A percentile compares a stretch with the other conserved stretches of the same genome.
Conservation (phyloP, 2,797 vertebrate genomes). For the Melanotaenia trifasciata region DNA sequence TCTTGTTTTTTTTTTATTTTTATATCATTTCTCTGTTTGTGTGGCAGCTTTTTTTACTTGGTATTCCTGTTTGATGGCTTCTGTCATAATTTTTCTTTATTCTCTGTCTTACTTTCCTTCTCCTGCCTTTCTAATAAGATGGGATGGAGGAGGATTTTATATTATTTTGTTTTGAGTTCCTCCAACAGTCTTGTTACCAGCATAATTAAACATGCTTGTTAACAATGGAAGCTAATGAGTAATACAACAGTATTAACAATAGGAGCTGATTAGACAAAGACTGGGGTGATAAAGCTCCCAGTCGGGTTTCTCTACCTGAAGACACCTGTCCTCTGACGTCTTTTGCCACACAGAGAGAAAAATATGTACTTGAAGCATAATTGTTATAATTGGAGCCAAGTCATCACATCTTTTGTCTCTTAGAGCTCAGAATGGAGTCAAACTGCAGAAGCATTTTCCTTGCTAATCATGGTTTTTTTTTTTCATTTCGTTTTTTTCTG, state of each 20-base stretch:
- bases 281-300: conserved; percentile 60
- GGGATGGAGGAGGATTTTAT: conserved; percentile 60
- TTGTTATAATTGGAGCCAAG: conserved; percentile 46
- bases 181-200: conserved; percentile 89
- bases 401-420: conserved; percentile 54
- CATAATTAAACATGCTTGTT: conserved; percentile 94
- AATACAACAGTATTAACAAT: conserved; percentile 92
- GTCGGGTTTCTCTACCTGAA: conserved; percentile 65
- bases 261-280: conserved; percentile 87
- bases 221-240: conserved; percentile 95
- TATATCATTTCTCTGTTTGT: conserved; percentile 28
- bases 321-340: conserved; percentile 64
- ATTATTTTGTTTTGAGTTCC: conserved; percentile 79
- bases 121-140: conserved; percentile 48
- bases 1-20: conserved; percentile 24
- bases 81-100: conserved; percentile 41
- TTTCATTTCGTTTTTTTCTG: conserved; percentile 1
- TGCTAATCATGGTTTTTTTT: conserved; percentile 24
- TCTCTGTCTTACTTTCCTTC: conserved; percentile 8
- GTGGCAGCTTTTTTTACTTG: conserved; percentile 18
- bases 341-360: conserved; percentile 6
- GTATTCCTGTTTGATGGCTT: conserved; percentile 39
- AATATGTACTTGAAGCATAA: not conserved
- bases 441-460: not conserved
- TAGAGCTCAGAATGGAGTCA: not conserved